phyloP scores from a whole-genome alignment of 2,797 vertebrate species.

The Garrulus glandarius region DNA sequence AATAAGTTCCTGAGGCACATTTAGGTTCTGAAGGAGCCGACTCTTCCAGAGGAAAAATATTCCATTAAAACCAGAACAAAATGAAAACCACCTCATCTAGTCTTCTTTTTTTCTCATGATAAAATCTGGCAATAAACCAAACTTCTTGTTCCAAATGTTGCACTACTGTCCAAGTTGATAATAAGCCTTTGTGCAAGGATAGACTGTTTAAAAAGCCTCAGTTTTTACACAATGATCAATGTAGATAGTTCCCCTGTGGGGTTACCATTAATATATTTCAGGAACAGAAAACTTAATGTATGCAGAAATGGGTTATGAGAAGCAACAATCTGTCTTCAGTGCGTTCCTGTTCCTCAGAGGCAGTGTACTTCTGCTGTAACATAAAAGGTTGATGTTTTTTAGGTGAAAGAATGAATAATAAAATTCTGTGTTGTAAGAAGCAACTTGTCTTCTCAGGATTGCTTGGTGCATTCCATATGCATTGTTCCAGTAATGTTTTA shows the following conservation, averaged over 20 bases:
- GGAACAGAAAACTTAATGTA: constrained; percentile 8
- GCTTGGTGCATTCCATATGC: neutral
- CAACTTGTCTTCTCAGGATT: neutral
- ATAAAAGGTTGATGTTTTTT: constrained; percentile 21
- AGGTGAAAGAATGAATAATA: constrained; percentile 33
- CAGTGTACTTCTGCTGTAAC: neutral
- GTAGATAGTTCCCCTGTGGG: neutral
- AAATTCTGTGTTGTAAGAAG: neutral
- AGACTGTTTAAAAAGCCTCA: neutral
- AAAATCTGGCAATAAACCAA: neutral
- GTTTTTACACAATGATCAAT: neutral
- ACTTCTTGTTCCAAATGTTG: neutral
- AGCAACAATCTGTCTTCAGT: constrained; percentile 9
- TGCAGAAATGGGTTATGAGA: constrained; percentile 26
- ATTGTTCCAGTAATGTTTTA: neutral
- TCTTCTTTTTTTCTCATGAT: neutral
- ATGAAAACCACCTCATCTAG: neutral
- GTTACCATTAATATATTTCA: constrained; percentile 22
- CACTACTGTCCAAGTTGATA: neutral
- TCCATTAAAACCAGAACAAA: neutral
- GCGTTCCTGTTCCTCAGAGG: neutral
- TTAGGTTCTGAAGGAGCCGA: neutral
- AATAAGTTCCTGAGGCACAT: constrained; percentile 1
- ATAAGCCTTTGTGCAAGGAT: neutral
- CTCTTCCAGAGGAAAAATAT: neutral